phyloP scores from a whole-genome alignment of 2,888 invertebrate species.

The Heliconius ismenius region DNA sequence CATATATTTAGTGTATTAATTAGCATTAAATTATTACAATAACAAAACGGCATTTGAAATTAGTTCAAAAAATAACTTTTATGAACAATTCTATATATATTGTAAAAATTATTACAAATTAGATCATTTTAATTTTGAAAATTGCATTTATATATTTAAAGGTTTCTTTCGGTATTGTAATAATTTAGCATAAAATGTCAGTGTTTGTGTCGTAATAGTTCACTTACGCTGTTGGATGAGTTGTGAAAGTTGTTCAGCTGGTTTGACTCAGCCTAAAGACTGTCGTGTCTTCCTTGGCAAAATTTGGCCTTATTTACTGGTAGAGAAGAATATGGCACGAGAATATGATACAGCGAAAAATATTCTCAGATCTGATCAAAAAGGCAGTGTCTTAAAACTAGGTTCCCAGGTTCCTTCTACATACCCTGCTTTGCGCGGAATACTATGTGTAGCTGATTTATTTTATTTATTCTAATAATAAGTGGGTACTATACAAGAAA shows the following conservation, averaged over 20 bases:
- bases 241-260: conserved; percentile 71
- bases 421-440: too few relatives aligned
- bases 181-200: conserved; percentile 40
- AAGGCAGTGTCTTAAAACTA: background rate
- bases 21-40: background rate
- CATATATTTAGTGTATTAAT: background rate
- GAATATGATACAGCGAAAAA: background rate
- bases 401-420: background rate
- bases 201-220: conserved; percentile 62
- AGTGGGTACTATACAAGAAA: background rate
- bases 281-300: conserved; percentile 9
- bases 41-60: too few relatives aligned
- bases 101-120: background rate
- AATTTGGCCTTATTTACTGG: conserved; percentile 6
- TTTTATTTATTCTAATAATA: too few relatives aligned
- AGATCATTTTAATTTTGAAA: background rate
- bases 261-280: conserved; percentile 49
- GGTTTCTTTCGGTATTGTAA: conserved; percentile 19
- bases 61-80: too few relatives aligned
- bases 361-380: background rate
- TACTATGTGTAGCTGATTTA: too few relatives aligned
- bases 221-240: conserved; percentile 65
- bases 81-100: too few relatives aligned
- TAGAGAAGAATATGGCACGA: background rate
- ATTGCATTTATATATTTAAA: conserved; percentile 13